Conservation (phyloP, 2,888 invertebrate species). For the Dasypolia templi region DNA sequence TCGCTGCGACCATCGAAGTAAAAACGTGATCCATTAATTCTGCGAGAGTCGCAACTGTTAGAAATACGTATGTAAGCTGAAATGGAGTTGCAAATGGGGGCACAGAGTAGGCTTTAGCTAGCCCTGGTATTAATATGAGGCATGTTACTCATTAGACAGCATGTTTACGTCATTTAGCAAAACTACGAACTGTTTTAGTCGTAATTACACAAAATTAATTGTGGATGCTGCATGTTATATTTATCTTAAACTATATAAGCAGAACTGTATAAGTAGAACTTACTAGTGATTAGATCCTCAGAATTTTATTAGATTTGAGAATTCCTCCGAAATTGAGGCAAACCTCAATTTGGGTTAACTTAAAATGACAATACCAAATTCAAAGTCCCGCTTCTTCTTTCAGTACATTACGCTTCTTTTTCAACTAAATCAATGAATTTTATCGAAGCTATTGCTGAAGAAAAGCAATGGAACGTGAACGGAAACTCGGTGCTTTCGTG, state of each 20-base stretch:
- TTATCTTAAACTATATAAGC: background rate
- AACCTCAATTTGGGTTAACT: slow-evolving; percentile 24
- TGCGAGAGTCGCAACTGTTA: slow-evolving; percentile 51
- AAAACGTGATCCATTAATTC: slow-evolving; percentile 66
- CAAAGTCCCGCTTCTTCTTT: slow-evolving; percentile 49
- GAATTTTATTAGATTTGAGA: background rate
- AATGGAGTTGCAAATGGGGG: slow-evolving; percentile 62
- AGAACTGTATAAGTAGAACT: background rate
- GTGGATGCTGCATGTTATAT: slow-evolving; percentile 15
- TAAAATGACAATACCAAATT: slow-evolving; percentile 44
- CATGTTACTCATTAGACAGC: slow-evolving; percentile 43
- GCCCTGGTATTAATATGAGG: slow-evolving; percentile 51
- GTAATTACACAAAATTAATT: slow-evolving; percentile 40
- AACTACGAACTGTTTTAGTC: slow-evolving; percentile 41
- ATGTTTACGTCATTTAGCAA: slow-evolving; percentile 43
- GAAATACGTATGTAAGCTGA: slow-evolving; percentile 57
- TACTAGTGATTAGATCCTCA: background rate
- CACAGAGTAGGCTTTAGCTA: slow-evolving; percentile 47
- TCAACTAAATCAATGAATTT: slow-evolving; percentile 55
- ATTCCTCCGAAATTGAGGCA: slow-evolving; percentile 3
- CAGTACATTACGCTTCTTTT: slow-evolving; percentile 50
- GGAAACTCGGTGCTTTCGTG: slow-evolving; percentile 41
- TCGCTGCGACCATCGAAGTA: slow-evolving; percentile 39
- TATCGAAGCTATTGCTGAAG: slow-evolving; percentile 47
- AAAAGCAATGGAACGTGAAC: slow-evolving; percentile 50